A percentile compares a stretch with the other conserved stretches of the same genome.
These are phyloP conservation scores for Notechis scutatus DNA, from an alignment of 2,113 vertebrate genomes.

Conservation along the genomic window DNA sequence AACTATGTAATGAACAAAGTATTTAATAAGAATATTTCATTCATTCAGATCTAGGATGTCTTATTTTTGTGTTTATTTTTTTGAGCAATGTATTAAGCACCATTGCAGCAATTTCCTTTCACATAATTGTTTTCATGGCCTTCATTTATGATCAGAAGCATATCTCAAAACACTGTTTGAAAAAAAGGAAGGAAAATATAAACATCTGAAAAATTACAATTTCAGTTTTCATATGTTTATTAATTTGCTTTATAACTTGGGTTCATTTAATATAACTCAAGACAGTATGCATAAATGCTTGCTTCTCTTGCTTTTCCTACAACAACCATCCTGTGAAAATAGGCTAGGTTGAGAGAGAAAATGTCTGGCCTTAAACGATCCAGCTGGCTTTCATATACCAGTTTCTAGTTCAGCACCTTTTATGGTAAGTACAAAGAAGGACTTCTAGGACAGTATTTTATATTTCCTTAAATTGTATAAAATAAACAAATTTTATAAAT, in stretches of 20 bases:
- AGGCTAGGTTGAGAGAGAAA: background rate
- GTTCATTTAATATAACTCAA: background rate
- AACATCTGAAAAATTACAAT: background rate
- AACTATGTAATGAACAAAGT: no score
- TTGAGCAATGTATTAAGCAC: background rate
- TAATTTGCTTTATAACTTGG: background rate
- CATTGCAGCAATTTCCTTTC: background rate
- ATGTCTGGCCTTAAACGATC: background rate
- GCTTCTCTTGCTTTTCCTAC: background rate
- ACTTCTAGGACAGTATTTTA: background rate
- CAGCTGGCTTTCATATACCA: background rate
- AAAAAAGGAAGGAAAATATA: background rate
- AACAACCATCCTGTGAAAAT: background rate
- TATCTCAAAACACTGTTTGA: background rate
- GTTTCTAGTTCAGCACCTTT: background rate
- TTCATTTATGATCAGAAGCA: background rate
- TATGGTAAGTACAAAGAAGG: background rate
- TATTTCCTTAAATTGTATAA: background rate
- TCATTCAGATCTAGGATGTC: no score
- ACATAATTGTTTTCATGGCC: background rate
- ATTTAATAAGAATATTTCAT: no score
- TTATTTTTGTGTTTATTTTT: no score
- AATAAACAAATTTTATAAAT: background rate
- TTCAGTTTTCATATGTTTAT: background rate
- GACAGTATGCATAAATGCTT: background rate